phyloP scores from a whole-genome alignment of 2,888 invertebrate genomes.

The Xiphydria camelus region DNA sequence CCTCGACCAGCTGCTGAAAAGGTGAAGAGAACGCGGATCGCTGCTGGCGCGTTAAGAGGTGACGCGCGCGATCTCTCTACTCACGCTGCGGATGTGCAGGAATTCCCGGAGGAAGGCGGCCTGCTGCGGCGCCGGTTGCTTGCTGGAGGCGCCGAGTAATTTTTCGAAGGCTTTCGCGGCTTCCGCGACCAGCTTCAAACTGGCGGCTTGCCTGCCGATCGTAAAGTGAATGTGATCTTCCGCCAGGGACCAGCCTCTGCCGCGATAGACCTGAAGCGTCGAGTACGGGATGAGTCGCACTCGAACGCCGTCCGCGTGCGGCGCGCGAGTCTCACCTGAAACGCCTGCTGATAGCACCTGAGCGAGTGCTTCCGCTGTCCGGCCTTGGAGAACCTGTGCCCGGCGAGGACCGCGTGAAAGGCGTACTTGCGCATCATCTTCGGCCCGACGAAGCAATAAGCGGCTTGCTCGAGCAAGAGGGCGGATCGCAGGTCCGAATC shows the following conservation, averaged over 20 bases:
- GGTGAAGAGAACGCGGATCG: slow-evolving; percentile 2
- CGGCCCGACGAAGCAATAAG: slow-evolving; percentile 83
- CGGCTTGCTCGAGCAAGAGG: slow-evolving; percentile 90
- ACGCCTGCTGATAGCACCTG: slow-evolving; percentile 88
- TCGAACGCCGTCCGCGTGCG: too few species aligned
- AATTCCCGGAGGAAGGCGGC: slow-evolving; percentile 85
- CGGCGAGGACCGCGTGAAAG: slow-evolving; percentile 94
- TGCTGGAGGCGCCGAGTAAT: slow-evolving; percentile 71
- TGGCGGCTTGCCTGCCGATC: slow-evolving; percentile 86
- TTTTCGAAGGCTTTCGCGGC: slow-evolving; percentile 78
- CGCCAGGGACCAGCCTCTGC: slow-evolving; percentile 86
- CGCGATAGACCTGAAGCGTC: slow-evolving; percentile 67
- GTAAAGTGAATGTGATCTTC: slow-evolving; percentile 96
- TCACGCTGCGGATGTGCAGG: slow-evolving; percentile 81
- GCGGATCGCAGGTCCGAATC: slow-evolving; percentile 97
- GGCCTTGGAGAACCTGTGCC: slow-evolving; percentile 92
- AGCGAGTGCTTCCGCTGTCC: slow-evolving; percentile 91
- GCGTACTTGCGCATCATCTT: slow-evolving; percentile 90
- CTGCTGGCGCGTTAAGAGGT: too few species aligned
- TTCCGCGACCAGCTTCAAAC: slow-evolving; percentile 72
- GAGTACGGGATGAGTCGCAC: neutral
- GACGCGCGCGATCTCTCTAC: too few species aligned
- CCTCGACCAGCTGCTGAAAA: slow-evolving; percentile 44
- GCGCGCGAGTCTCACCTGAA: too few species aligned
- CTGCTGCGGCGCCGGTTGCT: slow-evolving; percentile 75